Percentiles rank a stretch among this genome's conserved stretches.
Conservation (phyloP, 2,888 invertebrate genomes). For the Alentia gelatinosa region DNA sequence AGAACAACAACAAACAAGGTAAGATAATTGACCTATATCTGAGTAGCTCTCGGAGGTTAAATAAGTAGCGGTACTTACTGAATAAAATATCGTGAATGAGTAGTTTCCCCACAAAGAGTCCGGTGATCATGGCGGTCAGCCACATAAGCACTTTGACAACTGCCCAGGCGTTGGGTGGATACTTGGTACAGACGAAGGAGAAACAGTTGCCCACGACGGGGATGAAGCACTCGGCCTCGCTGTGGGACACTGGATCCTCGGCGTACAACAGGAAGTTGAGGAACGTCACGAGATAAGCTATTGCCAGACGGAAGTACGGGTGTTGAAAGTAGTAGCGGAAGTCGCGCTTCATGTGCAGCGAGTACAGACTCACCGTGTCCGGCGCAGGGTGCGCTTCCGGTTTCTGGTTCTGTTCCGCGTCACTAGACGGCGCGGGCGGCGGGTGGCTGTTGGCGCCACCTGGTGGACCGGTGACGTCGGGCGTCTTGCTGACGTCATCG, state of each 20-base stretch:
- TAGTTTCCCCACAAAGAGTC: slow-evolving; percentile 81
- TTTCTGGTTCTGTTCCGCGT: background rate
- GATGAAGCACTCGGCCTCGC: slow-evolving; percentile 81
- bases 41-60: too few relatives aligned
- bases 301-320: slow-evolving; percentile 81
- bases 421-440: background rate
- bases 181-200: slow-evolving; percentile 82
- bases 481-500: background rate
- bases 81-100: slow-evolving; percentile 81
- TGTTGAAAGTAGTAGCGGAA: slow-evolving; percentile 82
- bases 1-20: too few relatives aligned
- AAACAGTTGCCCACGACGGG: slow-evolving; percentile 82
- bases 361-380: slow-evolving; percentile 78
- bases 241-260: slow-evolving; percentile 83
- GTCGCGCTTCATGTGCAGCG: slow-evolving; percentile 81
- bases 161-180: slow-evolving; percentile 81
- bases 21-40: too few relatives aligned
- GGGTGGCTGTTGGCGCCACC: slow-evolving; percentile 36
- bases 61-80: slow-evolving; percentile 80
- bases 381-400: slow-evolving; percentile 59
- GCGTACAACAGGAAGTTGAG: slow-evolving; percentile 83
- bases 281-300: slow-evolving; percentile 82
- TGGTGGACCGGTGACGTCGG: background rate
- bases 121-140: slow-evolving; percentile 81
- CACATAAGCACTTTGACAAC: slow-evolving; percentile 80